These are phyloP conservation scores for Halyomorpha halys DNA, from an alignment of 1,140 invertebrate genomes.

Conservation along the genomic window DNA sequence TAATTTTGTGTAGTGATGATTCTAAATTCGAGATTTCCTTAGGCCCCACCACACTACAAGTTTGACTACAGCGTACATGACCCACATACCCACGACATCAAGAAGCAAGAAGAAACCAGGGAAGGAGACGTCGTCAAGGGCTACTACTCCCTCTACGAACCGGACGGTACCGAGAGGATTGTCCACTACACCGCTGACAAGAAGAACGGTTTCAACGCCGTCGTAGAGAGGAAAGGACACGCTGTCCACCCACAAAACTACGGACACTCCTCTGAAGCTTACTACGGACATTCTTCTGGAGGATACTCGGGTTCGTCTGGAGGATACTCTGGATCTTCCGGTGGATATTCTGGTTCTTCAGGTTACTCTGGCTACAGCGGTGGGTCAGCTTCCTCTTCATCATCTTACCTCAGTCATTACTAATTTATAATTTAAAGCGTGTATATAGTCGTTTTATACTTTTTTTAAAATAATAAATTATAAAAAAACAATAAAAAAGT, in stretches of 20 bases:
- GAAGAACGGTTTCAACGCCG: neutral
- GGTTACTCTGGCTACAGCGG: too few species aligned
- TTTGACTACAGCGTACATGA: constrained; percentile 47
- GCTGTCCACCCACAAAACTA: neutral
- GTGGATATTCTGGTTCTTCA: neutral
- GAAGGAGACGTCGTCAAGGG: constrained; percentile 15
- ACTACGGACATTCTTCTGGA: neutral
- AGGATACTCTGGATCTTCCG: neutral
- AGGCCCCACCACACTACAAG: constrained; percentile 37
- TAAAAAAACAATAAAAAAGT: too few species aligned
- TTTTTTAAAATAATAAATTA: too few species aligned
- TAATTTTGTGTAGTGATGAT: neutral
- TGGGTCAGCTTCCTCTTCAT: too few species aligned
- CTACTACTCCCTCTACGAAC: constrained; percentile 9
- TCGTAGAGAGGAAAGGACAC: constrained; percentile 8
- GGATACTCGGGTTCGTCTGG: neutral
- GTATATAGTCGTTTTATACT: too few species aligned
- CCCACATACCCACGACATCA: constrained; percentile 41
- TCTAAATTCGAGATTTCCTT: neutral
- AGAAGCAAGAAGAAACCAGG: constrained; percentile 38
- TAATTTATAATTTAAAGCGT: too few species aligned
- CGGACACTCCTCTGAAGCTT: neutral
- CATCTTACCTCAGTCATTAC: too few species aligned
- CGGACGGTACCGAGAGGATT: constrained; percentile 6
- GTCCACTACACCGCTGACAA: constrained; percentile 19